A percentile compares a stretch with the other conserved stretches of the same genome.
Evolutionary conservation across 2,888 invertebrate species (phyloP).

Genomic region (Tyria jacobaeae): DNA sequence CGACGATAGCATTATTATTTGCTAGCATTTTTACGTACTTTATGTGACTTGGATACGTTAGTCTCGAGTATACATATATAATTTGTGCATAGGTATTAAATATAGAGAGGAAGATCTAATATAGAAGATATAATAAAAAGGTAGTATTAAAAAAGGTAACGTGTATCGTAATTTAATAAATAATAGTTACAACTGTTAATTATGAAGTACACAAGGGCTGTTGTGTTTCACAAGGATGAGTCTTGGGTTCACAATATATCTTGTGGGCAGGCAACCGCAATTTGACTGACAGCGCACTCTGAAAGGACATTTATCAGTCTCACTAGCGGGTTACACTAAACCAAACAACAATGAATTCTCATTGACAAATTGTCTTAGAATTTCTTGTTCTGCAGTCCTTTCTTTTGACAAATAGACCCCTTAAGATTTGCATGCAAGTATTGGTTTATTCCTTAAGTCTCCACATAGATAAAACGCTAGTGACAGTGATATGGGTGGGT

Average conservation of each 20-base stretch:
- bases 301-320: constrained; percentile 86
- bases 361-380: constrained; percentile 84
- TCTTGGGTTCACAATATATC: constrained; percentile 84
- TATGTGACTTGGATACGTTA: too few species aligned
- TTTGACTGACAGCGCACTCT: constrained; percentile 85
- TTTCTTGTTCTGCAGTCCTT: constrained; percentile 73
- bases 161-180: too few species aligned
- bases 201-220: constrained; percentile 74
- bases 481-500: constrained; percentile 26
- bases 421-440: constrained; percentile 38
- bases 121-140: too few species aligned
- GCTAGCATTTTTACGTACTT: too few species aligned
- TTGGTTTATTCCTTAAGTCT: constrained; percentile 9
- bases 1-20: too few species aligned
- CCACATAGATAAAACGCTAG: constrained; percentile 9
- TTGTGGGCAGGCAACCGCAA: constrained; percentile 85
- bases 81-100: too few species aligned
- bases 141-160: too few species aligned
- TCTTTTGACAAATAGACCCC: constrained; percentile 72
- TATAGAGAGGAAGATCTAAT: too few species aligned
- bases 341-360: constrained; percentile 86
- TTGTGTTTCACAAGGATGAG: constrained; percentile 76
- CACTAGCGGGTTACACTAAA: constrained; percentile 85
- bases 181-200: constrained; percentile 75
- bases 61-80: too few species aligned